Evolutionary conservation across 37 sponge, comb jelly and placozoan species (phyloP).

Genomic region (Aphrocallistes beatrix): DNA sequence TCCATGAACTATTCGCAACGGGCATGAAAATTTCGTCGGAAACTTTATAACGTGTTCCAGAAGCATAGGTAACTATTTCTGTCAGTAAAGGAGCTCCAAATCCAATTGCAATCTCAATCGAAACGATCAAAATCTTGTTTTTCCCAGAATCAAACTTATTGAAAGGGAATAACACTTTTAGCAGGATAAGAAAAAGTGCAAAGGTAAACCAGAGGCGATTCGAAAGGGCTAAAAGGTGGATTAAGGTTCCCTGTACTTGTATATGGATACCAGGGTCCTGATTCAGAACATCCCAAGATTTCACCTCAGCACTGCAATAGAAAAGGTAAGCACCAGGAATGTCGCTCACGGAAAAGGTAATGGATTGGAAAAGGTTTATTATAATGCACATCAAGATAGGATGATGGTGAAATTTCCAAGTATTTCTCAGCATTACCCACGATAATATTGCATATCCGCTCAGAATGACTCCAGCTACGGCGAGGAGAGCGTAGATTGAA

Average conservation of each 20-base stretch:
- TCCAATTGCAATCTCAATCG: neutral
- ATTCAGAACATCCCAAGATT: neutral
- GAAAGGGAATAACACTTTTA: neutral
- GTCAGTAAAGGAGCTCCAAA: neutral
- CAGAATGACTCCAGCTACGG: neutral
- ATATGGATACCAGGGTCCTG: neutral
- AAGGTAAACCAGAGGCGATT: neutral
- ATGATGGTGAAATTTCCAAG: neutral
- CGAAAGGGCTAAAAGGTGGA: neutral
- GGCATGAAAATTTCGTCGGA: slow-evolving; percentile 4
- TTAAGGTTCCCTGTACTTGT: neutral
- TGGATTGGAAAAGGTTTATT: neutral
- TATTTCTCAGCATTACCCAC: neutral
- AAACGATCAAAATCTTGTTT: neutral
- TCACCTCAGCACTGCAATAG: neutral
- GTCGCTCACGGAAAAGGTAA: neutral
- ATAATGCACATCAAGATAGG: neutral
- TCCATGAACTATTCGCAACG: neutral
- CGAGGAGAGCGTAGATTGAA: neutral
- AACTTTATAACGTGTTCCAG: neutral
- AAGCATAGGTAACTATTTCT: neutral
- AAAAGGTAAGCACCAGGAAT: neutral
- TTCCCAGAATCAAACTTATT: neutral
- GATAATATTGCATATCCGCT: neutral
- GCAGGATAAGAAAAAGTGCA: neutral